Percentiles rank a stretch among this genome's conserved stretches.
Conservation (phyloP, 2,113 vertebrate species). For the Lamprologus tigripictilis region DNA sequence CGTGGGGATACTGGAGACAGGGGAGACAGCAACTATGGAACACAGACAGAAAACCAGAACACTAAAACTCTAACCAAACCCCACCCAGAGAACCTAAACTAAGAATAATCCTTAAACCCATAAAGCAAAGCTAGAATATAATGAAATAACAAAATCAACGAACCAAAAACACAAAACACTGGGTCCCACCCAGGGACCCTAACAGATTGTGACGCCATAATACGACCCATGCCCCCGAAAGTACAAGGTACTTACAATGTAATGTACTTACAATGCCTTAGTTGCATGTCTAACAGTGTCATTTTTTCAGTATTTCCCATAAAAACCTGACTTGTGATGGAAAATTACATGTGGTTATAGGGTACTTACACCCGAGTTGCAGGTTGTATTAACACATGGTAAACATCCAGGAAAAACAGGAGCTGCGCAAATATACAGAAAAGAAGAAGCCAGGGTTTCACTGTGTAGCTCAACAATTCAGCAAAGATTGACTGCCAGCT, state of each 20-base stretch:
- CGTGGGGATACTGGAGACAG: no score
- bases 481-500: not conserved
- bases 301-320: not conserved
- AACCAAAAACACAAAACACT: no score
- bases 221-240: fast-evolving
- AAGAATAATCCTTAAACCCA: no score
- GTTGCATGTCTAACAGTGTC: not conserved
- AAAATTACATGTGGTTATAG: not conserved
- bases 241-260: not conserved
- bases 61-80: no score
- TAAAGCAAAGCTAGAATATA: no score
- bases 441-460: not conserved
- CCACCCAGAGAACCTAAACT: no score
- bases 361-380: not conserved
- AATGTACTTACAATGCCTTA: not conserved
- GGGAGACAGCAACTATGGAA: no score
- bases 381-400: not conserved
- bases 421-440: not conserved
- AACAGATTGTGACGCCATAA: not conserved
- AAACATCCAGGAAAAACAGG: not conserved
- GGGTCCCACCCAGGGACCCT: no score
- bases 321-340: not conserved
- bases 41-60: no score
- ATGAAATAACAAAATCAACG: no score
- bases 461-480: not conserved